Conservation (phyloP, 2,113 vertebrate genomes). For the Siniperca knerii region DNA sequence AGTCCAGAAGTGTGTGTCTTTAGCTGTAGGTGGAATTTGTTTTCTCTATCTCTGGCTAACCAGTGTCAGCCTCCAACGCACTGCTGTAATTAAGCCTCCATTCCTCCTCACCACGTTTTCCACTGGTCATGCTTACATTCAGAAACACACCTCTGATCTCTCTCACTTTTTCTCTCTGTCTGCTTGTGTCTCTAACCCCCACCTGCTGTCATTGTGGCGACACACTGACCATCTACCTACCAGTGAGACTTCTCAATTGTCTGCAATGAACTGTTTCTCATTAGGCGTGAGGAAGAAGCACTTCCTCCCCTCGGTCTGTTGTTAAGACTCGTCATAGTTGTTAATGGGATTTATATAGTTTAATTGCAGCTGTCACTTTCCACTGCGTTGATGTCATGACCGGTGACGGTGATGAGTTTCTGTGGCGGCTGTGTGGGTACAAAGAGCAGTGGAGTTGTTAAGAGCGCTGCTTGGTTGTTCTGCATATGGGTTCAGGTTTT, state of each 20-base stretch:
- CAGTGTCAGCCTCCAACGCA: slow-evolving; percentile 37
- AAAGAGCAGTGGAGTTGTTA: slow-evolving; percentile 49
- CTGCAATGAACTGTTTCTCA: slow-evolving; percentile 40
- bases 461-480: slow-evolving; percentile 26
- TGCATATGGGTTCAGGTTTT: slow-evolving; percentile 41
- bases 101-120: slow-evolving; percentile 24
- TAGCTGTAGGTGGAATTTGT: slow-evolving; percentile 45
- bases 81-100: slow-evolving; percentile 56
- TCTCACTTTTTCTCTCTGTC: background rate
- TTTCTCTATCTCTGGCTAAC: slow-evolving; percentile 36
- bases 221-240: background rate
- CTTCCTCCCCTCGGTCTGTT: background rate
- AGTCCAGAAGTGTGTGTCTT: background rate
- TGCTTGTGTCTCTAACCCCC: slow-evolving; percentile 8
- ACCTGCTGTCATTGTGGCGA: slow-evolving; percentile 3
- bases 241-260: slow-evolving; percentile 9
- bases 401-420: slow-evolving; percentile 12
- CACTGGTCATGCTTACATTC: slow-evolving; percentile 2
- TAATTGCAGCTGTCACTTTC: slow-evolving; percentile 58
- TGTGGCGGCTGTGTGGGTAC: slow-evolving; percentile 36
- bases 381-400: slow-evolving; percentile 5
- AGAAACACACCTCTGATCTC: slow-evolving; percentile 22
- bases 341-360: slow-evolving; percentile 47
- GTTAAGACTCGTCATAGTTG: slow-evolving; percentile 17
- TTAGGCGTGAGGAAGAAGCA: background rate